A percentile compares a stretch with the other conserved stretches of the same genome.
These are phyloP conservation scores for Urocynchramus pylzowi DNA, from an alignment of 2,113 vertebrate species.

Conservation along the genomic window DNA sequence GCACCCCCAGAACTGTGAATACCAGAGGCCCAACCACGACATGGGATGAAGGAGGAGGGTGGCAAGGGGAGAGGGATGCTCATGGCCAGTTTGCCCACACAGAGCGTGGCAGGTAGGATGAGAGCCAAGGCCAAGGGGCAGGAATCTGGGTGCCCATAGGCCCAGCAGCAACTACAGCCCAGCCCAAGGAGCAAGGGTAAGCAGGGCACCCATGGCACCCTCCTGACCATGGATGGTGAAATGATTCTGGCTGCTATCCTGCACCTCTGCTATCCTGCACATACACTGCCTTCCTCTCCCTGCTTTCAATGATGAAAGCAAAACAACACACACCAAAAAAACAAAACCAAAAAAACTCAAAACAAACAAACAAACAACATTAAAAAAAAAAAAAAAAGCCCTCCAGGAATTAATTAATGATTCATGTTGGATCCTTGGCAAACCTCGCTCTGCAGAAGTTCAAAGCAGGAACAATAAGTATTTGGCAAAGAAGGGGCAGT, in stretches of 20 bases:
- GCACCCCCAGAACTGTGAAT: accelerated
- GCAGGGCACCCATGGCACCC: background rate
- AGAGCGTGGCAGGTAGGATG: background rate
- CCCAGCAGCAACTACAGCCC: background rate
- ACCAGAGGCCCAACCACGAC: background rate
- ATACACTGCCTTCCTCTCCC: background rate
- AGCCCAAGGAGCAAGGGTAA: background rate
- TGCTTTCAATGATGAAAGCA: background rate
- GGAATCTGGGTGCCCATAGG: background rate
- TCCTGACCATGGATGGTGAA: background rate
- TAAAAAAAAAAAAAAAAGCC: background rate
- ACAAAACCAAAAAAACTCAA: background rate
- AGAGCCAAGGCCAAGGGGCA: background rate
- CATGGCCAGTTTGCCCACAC: background rate
- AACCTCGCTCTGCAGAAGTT: slow-evolving; percentile 8
- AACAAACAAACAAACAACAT: background rate
- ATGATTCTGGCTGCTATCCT: background rate
- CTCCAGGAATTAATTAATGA: slow-evolving; percentile 59
- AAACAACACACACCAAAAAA: background rate
- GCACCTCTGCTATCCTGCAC: background rate
- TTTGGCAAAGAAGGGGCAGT: slow-evolving; percentile 29
- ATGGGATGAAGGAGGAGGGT: background rate
- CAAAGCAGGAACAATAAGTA: slow-evolving; percentile 46
- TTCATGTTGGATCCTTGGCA: slow-evolving; percentile 51
- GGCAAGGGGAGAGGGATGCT: background rate